Conservation (phyloP, 2,797 vertebrate genomes). For the Galago senegalensis region DNA sequence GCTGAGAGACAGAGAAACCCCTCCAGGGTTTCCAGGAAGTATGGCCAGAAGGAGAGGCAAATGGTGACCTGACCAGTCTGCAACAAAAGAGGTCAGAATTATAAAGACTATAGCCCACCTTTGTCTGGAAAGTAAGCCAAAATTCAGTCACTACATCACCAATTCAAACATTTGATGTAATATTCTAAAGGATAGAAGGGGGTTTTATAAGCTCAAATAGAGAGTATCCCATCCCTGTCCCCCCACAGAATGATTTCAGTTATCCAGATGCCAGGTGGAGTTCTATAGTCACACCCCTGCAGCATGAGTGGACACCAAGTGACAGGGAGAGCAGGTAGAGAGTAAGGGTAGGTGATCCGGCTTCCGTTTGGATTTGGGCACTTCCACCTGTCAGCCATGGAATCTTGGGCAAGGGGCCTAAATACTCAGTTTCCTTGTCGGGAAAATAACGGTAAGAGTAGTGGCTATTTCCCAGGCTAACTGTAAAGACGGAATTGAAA, state of each 20-base stretch:
- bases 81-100: conserved; percentile 78
- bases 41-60: conserved; percentile 64
- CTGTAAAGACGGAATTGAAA: not conserved
- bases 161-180: conserved; percentile 79
- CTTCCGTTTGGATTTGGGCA: not conserved
- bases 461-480: not conserved
- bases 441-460: not conserved
- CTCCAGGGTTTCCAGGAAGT: conserved; percentile 49
- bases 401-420: not conserved
- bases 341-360: not conserved
- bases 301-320: rapidly evolving
- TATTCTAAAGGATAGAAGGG: conserved; percentile 71
- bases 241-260: not conserved
- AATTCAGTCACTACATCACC: conserved; percentile 83
- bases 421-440: not conserved
- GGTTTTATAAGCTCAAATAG: conserved; percentile 74
- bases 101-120: conserved; percentile 75
- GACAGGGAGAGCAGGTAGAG: not conserved
- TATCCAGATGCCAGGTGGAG: not conserved
- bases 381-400: not conserved
- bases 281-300: not conserved
- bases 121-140: conserved; percentile 74
- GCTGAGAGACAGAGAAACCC: conserved; percentile 41
- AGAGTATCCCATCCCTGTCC: not conserved
- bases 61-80: conserved; percentile 68